These are phyloP conservation scores for Phragmatobia fuliginosa DNA, from an alignment of 2,888 invertebrate species.

Conservation along the genomic window DNA sequence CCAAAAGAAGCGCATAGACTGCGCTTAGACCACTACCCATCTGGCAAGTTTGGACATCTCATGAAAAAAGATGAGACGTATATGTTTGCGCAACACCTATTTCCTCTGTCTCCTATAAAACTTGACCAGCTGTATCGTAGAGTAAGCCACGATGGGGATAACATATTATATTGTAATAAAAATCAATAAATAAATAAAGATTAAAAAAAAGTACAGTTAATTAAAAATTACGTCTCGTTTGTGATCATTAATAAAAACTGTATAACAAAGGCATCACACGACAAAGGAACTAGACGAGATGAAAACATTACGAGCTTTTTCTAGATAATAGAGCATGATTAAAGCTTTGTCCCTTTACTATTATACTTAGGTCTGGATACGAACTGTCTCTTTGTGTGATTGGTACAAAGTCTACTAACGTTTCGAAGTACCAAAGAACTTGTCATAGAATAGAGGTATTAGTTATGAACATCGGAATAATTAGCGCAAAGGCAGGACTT, in stretches of 20 bases:
- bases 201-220: background rate
- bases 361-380: background rate
- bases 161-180: no score
- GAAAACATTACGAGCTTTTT: slow-evolving; percentile 8
- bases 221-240: background rate
- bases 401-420: background rate
- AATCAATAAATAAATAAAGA: no score
- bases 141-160: no score
- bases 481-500: background rate
- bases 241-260: slow-evolving; percentile 15
- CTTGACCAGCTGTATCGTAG: no score
- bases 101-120: no score
- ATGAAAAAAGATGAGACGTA: no score
- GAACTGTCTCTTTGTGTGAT: background rate
- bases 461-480: background rate
- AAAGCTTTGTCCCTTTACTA: slow-evolving; percentile 1
- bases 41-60: no score
- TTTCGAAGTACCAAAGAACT: background rate
- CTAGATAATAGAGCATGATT: slow-evolving; percentile 9
- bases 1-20: no score
- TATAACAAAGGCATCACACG: slow-evolving; percentile 9
- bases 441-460: background rate
- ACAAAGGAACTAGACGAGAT: slow-evolving; percentile 13
- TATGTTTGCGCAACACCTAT: no score
- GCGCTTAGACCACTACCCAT: no score